Evolutionary conservation across 2,113 vertebrate genomes (phyloP), one percentile per base, ranked within the genome.

Genomic region (Rhodinocichla rosea): DNA sequence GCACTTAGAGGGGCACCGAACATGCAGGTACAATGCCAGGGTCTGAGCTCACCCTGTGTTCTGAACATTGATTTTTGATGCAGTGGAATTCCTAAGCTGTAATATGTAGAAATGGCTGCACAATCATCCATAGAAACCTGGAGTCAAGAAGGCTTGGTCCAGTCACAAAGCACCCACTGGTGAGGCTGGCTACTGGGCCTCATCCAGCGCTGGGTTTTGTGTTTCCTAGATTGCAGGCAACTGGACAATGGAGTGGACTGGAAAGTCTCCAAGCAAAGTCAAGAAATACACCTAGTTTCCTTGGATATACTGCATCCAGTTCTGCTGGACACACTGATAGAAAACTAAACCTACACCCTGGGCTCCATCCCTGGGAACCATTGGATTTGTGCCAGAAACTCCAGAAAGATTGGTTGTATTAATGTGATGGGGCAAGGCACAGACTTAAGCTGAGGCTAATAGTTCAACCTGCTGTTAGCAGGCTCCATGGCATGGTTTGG

Each of bases 11-110:
- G 24, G 13, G n/a, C 57, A 22, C 33, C 68, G 69, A 63, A 47
- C 13, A 47, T 0, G 0, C 49, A 52, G 21, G 22, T 55, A 30
- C 22, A 22, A 24, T 0, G 1, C 32, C 1, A 1, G 20, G 52
- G 40, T 30, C 49, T 40, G 56, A 74, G 30, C 44, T 82, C 44
- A 15, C 26, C 70, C 37, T 24, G 9, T 28, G 40, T 55, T 3
- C 40, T 63, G 33, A 67, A 21, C 33, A 45, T 19, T 62, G 47
- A 56, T 50, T 65, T 85, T 82, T 80, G 40, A 68, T 22, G 37
- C 13, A 17, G 27, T 44, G 32, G 23, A 71, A 76, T 13, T 60
- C 30, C 56, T 67, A 56, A 70, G 14, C 6, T n/a, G 4, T 65
- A 63, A 44, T 6, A 28, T 26, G 35, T 44, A 53, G 39, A 52